Evolutionary conservation across 2,797 vertebrate species (phyloP).

Genomic region (Macropus fuliginosus): DNA sequence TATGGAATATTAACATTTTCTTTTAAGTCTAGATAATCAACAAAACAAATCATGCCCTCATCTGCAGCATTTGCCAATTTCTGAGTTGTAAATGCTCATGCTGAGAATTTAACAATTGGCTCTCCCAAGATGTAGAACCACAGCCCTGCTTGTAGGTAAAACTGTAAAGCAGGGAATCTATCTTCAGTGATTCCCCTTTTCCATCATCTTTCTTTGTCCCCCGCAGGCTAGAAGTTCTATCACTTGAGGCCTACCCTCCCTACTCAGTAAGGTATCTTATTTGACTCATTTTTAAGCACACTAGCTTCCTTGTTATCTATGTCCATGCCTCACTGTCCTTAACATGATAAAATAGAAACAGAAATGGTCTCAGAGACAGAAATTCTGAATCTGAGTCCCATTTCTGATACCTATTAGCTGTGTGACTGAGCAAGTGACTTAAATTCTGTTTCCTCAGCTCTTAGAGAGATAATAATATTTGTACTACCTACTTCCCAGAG

Average conservation of each 20-base stretch:
- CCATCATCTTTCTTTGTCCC: background rate
- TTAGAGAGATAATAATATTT: background rate
- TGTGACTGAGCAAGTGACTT: background rate
- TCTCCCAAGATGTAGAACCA: background rate
- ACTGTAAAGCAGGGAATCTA: background rate
- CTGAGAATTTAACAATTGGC: background rate
- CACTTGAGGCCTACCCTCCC: no score
- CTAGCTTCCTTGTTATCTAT: background rate
- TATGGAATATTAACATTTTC: background rate
- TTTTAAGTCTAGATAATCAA: background rate
- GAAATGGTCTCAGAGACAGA: background rate
- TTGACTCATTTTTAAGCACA: background rate
- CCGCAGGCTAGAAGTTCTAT: background rate
- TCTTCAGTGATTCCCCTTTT: background rate
- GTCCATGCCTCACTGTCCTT: background rate
- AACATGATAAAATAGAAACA: background rate
- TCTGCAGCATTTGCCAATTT: background rate
- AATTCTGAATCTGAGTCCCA: background rate
- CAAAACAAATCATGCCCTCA: background rate
- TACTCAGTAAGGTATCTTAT: background rate
- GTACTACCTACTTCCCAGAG: background rate
- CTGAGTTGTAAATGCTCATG: background rate
- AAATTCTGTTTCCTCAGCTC: background rate
- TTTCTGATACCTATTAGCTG: background rate
- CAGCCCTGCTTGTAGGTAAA: background rate